Percentiles rank a stretch among this genome's conserved stretches.
These are phyloP conservation scores for Brachyrhaphis roseni DNA, from an alignment of 2,797 vertebrate species.

Conservation along the genomic window DNA sequence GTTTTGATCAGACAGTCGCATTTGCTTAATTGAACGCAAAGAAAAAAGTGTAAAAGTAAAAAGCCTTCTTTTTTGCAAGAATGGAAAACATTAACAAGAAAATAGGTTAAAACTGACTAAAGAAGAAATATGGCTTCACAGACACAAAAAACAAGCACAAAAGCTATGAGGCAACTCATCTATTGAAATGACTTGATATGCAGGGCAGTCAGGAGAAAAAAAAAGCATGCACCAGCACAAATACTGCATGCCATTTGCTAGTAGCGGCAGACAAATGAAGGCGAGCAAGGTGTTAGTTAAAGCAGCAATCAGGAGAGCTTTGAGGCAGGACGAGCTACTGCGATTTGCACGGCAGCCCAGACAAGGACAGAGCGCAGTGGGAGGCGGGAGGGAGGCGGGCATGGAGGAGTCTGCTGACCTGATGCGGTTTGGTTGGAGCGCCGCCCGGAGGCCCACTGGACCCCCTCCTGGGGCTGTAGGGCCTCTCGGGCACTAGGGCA, in stretches of 20 bases:
- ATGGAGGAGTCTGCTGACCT: conserved; percentile 92
- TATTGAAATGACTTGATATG: conserved; percentile 32
- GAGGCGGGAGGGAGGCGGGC: conserved; percentile 71
- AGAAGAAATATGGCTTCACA: conserved; percentile 20
- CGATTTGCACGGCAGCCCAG: conserved; percentile 81
- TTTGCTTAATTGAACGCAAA: not conserved
- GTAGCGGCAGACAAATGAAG: conserved; percentile 46
- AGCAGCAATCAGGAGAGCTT: conserved; percentile 51
- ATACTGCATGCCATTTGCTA: conserved; percentile 43
- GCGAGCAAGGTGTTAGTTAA: conserved; percentile 61
- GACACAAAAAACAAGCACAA: conserved; percentile 18
- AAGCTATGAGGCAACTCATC: conserved; percentile 21
- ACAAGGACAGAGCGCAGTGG: conserved; percentile 55
- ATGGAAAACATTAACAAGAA: not conserved
- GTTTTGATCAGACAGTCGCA: not conserved
- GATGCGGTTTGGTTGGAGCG: conserved; percentile 81
- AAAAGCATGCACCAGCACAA: conserved; percentile 2
- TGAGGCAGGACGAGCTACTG: conserved; percentile 28
- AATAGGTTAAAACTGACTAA: conserved; percentile 4
- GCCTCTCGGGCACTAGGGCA: conserved; percentile 81
- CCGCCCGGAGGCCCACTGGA: conserved; percentile 81
- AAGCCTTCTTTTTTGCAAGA: not conserved
- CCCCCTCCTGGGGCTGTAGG: conserved; percentile 87
- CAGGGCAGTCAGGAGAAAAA: conserved; percentile 36
- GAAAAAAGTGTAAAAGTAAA: not conserved